These are phyloP conservation scores for Fragum whitleyi DNA, from an alignment of 2,888 invertebrate species.

Conservation along the genomic window DNA sequence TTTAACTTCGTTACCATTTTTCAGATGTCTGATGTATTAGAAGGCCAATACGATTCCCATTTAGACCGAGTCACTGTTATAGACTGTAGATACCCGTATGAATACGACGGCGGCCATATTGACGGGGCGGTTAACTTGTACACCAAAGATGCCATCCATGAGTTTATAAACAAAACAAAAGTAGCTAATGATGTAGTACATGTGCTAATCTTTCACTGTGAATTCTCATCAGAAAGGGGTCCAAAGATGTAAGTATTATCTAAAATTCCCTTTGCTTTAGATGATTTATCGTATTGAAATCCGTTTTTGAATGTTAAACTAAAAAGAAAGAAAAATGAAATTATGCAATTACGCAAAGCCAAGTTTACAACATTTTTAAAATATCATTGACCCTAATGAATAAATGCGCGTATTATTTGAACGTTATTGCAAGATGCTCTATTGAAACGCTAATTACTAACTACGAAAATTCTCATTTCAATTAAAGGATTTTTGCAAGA, in stretches of 20 bases:
- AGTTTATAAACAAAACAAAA: slow-evolving; percentile 14
- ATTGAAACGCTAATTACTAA: no score
- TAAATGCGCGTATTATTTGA: no score
- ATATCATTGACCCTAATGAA: no score
- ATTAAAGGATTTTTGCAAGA: no score
- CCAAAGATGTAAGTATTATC: slow-evolving; percentile 58
- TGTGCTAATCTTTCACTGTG: slow-evolving; percentile 64
- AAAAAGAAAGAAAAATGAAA: no score
- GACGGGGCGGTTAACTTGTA: slow-evolving; percentile 30
- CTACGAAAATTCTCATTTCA: no score
- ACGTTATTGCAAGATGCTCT: no score
- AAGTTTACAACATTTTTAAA: no score
- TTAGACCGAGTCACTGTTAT: slow-evolving; percentile 92
- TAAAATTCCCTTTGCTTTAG: not conserved
- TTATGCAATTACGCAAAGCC: no score
- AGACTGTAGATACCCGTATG: slow-evolving; percentile 98
- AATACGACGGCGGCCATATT: slow-evolving; percentile 94
- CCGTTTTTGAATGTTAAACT: no score
- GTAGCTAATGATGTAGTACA: slow-evolving; percentile 36
- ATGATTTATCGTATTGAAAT: no score
- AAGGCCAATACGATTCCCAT: slow-evolving; percentile 89
- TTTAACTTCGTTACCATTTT: not conserved
- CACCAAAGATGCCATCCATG: slow-evolving; percentile 17
- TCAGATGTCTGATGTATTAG: slow-evolving; percentile 87
- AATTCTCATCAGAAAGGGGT: slow-evolving; percentile 64